A percentile compares a stretch with the other conserved stretches of the same genome.
Conservation (phyloP, 2,113 vertebrate genomes). For the Numida meleagris region DNA sequence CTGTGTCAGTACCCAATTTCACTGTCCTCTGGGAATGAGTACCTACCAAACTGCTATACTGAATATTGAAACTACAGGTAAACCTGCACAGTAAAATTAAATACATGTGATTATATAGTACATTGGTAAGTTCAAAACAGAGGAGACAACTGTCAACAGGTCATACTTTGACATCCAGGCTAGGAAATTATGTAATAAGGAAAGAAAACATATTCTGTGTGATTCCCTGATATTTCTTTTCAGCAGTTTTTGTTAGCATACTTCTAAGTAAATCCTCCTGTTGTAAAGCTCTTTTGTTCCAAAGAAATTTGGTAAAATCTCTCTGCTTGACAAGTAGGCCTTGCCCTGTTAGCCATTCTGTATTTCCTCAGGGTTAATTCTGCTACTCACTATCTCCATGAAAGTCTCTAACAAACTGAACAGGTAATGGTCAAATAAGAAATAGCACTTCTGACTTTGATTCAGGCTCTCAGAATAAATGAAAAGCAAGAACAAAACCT, state of each 20-base stretch:
- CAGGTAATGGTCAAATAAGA: not conserved
- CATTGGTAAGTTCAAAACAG: not conserved
- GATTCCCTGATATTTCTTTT: not conserved
- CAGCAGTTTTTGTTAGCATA: not conserved
- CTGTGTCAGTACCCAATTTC: not conserved
- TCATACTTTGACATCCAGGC: not conserved
- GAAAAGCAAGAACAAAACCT: not conserved
- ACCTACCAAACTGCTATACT: not conserved
- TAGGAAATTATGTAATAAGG: not conserved
- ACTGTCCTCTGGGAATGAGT: not conserved
- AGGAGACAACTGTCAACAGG: not conserved
- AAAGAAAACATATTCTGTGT: not conserved
- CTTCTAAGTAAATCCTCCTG: not conserved
- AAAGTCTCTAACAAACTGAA: not conserved
- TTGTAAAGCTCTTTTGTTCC: not conserved
- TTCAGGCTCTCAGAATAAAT: not conserved
- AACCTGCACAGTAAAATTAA: not conserved
- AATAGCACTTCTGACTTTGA: not conserved
- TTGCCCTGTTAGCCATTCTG: not conserved
- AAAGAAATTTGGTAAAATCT: not conserved
- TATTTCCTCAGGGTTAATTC: not conserved
- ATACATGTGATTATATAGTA: fast-evolving
- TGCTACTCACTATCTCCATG: not conserved
- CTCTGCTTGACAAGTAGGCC: not conserved
- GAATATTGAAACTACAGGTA: not conserved